A percentile compares a stretch with the other conserved stretches of the same genome.
phyloP scores from a whole-genome alignment of 1,140 invertebrate species.

The Drosophila lacteicornis region DNA sequence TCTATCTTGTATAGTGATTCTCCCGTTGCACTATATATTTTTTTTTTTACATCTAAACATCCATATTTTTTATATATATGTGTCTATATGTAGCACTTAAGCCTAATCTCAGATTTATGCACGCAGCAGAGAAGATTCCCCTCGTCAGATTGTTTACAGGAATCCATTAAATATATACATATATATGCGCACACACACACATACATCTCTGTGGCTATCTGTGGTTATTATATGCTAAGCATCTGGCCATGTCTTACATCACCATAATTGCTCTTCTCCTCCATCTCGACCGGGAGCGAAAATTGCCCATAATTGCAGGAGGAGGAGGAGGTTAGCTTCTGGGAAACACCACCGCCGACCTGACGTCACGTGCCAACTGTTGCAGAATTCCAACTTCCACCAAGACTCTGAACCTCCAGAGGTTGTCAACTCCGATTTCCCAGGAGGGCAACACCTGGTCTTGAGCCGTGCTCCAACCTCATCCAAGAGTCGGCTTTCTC shows the following conservation, averaged over 20 bases:
- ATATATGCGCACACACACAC: slow-evolving; percentile 14
- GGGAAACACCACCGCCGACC: slow-evolving; percentile 53
- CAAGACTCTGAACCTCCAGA: not conserved
- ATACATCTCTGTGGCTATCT: slow-evolving; percentile 23
- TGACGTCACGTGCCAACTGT: slow-evolving; percentile 68
- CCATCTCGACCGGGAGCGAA: slow-evolving; percentile 10
- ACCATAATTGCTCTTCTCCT: slow-evolving; percentile 30
- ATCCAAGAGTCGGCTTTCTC: slow-evolving; percentile 5
- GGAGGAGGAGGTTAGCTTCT: slow-evolving; percentile 38
- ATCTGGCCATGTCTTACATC: slow-evolving; percentile 59
- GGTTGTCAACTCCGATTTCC: slow-evolving; percentile 32
- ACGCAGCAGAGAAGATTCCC: slow-evolving; percentile 36
- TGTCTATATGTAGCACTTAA: slow-evolving; percentile 54
- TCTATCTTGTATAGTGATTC: slow-evolving; percentile 3
- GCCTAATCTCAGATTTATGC: slow-evolving; percentile 46
- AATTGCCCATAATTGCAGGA: slow-evolving; percentile 62
- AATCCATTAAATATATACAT: slow-evolving; percentile 64
- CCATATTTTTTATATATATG: slow-evolving; percentile 18
- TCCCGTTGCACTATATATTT: slow-evolving; percentile 13
- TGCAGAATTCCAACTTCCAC: slow-evolving; percentile 6
- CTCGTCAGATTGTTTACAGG: slow-evolving; percentile 59
- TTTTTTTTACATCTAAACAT: slow-evolving; percentile 26
- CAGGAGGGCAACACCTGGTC: not conserved
- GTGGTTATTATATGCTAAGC: slow-evolving; percentile 37
- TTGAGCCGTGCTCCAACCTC: not conserved